Conservation (phyloP, 2,888 invertebrate species). For the Mythimna vitellina region DNA sequence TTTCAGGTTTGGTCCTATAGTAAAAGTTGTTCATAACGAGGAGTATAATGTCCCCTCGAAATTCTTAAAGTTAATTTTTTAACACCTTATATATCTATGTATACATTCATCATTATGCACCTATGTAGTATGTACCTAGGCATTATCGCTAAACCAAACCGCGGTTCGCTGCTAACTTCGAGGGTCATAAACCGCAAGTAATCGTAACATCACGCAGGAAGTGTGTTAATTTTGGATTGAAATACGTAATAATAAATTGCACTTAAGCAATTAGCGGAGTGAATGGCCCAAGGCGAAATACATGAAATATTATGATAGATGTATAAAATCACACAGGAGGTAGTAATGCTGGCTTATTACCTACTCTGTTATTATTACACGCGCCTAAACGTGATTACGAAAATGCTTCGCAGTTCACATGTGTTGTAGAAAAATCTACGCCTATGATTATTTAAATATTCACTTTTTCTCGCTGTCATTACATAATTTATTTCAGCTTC, state of each 20-base stretch:
- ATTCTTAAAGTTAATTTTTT: too few relatives aligned
- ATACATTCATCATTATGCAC: background rate
- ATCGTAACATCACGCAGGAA: slow-evolving; percentile 74
- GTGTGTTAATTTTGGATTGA: slow-evolving; percentile 76
- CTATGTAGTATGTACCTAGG: too few relatives aligned
- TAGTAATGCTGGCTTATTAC: slow-evolving; percentile 8
- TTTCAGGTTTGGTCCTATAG: too few relatives aligned
- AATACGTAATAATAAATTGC: slow-evolving; percentile 77
- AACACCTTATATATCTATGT: too few relatives aligned
- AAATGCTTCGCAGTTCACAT: slow-evolving; percentile 11
- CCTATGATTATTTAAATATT: slow-evolving; percentile 10
- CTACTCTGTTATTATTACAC: slow-evolving; percentile 22
- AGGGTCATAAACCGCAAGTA: slow-evolving; percentile 70
- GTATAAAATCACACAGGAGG: slow-evolving; percentile 31
- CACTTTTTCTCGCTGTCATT: slow-evolving; percentile 26
- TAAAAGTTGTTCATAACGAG: too few relatives aligned
- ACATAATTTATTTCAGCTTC: slow-evolving; percentile 14
- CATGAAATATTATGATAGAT: slow-evolving; percentile 58
- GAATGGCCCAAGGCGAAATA: slow-evolving; percentile 77
- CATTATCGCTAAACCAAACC: slow-evolving; percentile 4
- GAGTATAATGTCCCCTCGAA: too few relatives aligned
- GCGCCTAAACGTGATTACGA: slow-evolving; percentile 29
- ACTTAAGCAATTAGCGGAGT: slow-evolving; percentile 71
- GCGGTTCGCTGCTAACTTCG: slow-evolving; percentile 41
- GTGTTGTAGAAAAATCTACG: slow-evolving; percentile 21